Conservation (phyloP, 2,888 invertebrate species). For the Lasioglossum marginatum region DNA sequence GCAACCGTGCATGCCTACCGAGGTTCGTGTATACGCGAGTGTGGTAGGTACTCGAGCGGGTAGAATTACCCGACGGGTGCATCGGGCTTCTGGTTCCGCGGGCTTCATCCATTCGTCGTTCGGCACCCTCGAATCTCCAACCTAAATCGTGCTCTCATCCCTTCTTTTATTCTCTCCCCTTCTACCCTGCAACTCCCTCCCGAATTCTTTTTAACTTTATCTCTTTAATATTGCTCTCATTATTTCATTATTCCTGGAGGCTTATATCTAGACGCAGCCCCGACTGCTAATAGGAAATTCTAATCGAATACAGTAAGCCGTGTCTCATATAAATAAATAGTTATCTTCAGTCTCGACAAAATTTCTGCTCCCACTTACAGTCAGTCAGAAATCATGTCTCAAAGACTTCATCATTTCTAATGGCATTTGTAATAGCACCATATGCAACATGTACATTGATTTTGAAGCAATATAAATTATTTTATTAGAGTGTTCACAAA, state of each 20-base stretch:
- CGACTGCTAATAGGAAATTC: neutral
- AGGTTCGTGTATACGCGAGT: slow-evolving; percentile 64
- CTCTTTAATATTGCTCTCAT: slow-evolving; percentile 27
- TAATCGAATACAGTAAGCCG: neutral
- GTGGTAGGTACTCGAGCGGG: slow-evolving; percentile 79
- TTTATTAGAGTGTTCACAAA: neutral
- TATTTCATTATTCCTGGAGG: slow-evolving; percentile 22
- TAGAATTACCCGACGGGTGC: slow-evolving; percentile 80
- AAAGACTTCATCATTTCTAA: too few relatives aligned
- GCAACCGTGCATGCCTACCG: slow-evolving; percentile 59
- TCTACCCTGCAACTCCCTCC: neutral
- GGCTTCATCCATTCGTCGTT: slow-evolving; percentile 76
- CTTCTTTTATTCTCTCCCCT: slow-evolving; percentile 31
- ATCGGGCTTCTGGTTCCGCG: slow-evolving; percentile 74
- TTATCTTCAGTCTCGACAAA: neutral
- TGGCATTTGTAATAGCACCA: too few relatives aligned
- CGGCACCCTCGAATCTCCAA: slow-evolving; percentile 65
- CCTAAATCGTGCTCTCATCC: slow-evolving; percentile 54
- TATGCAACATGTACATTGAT: neutral
- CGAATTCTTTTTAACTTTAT: slow-evolving; percentile 42
- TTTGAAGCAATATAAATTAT: neutral
- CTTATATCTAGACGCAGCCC: neutral
- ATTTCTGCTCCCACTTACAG: neutral
- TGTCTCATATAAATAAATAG: neutral
- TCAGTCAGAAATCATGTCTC: neutral